These are phyloP conservation scores for Caenorhabditis sinica DNA, from an alignment of 2,888 invertebrate genomes.

Conservation along the genomic window DNA sequence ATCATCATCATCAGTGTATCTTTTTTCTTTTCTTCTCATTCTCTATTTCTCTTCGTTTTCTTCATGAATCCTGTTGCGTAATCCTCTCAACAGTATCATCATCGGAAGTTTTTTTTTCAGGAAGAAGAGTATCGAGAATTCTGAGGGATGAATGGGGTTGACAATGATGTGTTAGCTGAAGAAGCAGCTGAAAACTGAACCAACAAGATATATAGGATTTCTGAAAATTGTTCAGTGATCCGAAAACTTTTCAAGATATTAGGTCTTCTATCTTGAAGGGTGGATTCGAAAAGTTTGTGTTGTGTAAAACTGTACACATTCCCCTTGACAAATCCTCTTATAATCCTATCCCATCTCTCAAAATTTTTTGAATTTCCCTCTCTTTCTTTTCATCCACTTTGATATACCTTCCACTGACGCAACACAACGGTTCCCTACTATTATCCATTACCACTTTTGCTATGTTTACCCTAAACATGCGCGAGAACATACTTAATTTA, in stretches of 20 bases:
- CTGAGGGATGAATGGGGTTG: conserved; percentile 3
- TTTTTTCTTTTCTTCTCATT: too few species aligned
- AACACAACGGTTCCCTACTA: conserved; percentile 8
- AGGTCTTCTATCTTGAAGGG: neutral
- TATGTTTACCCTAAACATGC: conserved; percentile 30
- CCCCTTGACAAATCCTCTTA: conserved; percentile 41
- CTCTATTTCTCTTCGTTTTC: conserved; percentile 6
- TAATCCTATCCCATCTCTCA: neutral
- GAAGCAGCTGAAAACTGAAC: conserved; percentile 2
- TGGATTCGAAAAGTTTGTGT: conserved; percentile 1
- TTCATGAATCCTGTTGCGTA: conserved; percentile 54
- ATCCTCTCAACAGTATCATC: conserved; percentile 41
- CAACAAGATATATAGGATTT: conserved; percentile 19
- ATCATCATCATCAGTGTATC: conserved; percentile 2
- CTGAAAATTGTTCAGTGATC: conserved; percentile 35
- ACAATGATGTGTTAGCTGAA: conserved; percentile 11
- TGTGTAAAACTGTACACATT: neutral
- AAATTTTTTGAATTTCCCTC: conserved; percentile 24
- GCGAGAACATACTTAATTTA: conserved; percentile 53
- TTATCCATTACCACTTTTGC: neutral
- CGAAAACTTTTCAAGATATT: conserved; percentile 34
- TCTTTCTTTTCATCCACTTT: neutral
- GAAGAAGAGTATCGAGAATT: conserved; percentile 47
- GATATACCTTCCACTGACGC: conserved; percentile 5
- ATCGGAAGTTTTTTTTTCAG: conserved; percentile 13